Evolutionary conservation across 2,888 invertebrate genomes (phyloP).

Genomic region (Drosophila engyochracea): DNA sequence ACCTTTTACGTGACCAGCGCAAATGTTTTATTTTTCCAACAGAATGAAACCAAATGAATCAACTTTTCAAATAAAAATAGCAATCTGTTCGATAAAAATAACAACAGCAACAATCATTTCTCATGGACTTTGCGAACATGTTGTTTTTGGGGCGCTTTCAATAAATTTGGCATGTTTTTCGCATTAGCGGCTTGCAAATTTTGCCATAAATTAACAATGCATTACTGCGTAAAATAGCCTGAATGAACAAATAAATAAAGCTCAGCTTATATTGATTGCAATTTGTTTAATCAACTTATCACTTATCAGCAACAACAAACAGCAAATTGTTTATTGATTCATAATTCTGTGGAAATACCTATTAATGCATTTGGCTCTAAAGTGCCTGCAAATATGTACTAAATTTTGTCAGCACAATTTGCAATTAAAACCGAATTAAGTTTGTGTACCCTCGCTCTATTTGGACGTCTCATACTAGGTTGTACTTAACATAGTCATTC

Average conservation of each 20-base stretch:
- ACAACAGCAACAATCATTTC: constrained; percentile 26
- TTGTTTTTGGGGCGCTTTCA: constrained; percentile 17
- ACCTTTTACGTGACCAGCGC: constrained; percentile 69
- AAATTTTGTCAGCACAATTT: not conserved
- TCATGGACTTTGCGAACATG: constrained; percentile 55
- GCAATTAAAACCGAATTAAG: not conserved
- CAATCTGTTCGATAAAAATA: constrained; percentile 50
- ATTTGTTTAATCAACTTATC: constrained; percentile 22
- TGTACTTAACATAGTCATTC: not conserved
- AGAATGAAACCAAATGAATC: constrained; percentile 66
- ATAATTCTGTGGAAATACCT: not conserved
- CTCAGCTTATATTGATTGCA: constrained; percentile 41
- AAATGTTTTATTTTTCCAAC: constrained; percentile 64
- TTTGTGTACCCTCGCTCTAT: not conserved
- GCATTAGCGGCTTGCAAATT: constrained; percentile 46
- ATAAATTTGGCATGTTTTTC: constrained; percentile 34
- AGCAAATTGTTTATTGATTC: not conserved
- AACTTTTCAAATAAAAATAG: constrained; percentile 74
- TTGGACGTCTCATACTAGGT: too few species aligned
- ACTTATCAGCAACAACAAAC: not conserved
- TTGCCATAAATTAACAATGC: constrained; percentile 41
- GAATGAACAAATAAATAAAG: constrained; percentile 28
- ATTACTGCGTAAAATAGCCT: constrained; percentile 34
- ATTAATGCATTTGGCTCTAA: constrained; percentile 1
- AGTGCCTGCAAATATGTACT: not conserved